A percentile compares a stretch with the other conserved stretches of the same genome.
Conservation (phyloP, 1,140 invertebrate genomes). For the Agrilus planipennis region DNA sequence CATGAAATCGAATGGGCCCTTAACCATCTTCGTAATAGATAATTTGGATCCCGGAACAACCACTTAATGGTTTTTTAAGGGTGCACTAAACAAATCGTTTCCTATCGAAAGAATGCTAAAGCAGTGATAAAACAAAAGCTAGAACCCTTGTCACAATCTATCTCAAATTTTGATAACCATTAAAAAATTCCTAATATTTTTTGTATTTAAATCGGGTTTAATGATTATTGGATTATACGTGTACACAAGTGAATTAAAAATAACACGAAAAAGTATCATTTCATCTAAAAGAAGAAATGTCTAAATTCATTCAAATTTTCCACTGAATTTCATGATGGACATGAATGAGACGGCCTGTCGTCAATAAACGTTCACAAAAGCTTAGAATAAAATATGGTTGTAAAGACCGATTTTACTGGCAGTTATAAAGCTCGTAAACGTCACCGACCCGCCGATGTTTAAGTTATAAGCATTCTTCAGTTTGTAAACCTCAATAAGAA, state of each 20-base stretch:
- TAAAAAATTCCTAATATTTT: no score
- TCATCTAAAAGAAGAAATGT: no score
- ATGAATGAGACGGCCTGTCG: no score
- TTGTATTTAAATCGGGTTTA: no score
- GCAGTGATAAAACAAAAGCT: not conserved
- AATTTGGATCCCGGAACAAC: constrained; percentile 13
- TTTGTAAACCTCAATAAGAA: constrained; percentile 17
- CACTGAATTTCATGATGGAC: no score
- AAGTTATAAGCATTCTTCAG: constrained; percentile 16
- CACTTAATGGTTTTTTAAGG: constrained; percentile 1
- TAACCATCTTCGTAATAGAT: constrained; percentile 26
- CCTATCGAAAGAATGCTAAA: not conserved
- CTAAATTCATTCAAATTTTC: no score
- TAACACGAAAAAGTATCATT: no score
- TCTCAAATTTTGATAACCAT: no score
- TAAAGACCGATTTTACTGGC: constrained; percentile 26
- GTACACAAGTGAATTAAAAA: no score
- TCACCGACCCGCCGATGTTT: constrained; percentile 19
- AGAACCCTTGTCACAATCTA: not conserved
- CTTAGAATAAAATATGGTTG: constrained; percentile 20
- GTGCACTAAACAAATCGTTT: no score
- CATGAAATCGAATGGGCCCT: constrained; percentile 29
- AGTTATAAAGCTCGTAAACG: constrained; percentile 27
- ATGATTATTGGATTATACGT: no score
- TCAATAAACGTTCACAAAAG: no score